Conservation (phyloP, 2,888 invertebrate species). For the Pollenia griseotomentosa region DNA sequence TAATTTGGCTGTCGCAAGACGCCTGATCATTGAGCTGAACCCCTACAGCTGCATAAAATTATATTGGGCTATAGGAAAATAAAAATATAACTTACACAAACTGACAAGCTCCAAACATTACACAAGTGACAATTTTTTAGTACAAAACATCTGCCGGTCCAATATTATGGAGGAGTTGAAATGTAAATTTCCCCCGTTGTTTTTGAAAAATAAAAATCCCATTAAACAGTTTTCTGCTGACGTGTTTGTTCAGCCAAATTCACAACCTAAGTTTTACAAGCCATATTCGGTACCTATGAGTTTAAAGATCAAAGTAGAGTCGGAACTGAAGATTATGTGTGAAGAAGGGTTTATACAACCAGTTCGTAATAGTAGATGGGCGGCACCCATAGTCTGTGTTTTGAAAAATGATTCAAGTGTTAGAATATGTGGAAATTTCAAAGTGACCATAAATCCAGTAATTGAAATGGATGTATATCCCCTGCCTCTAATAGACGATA, state of each 20-base stretch:
- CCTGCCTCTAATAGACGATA: slow-evolving; percentile 58
- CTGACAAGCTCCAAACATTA: no score
- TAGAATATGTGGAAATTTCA: slow-evolving; percentile 45
- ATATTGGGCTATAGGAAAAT: no score
- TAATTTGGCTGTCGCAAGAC: no score
- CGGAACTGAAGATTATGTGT: slow-evolving; percentile 48
- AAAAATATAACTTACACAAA: no score
- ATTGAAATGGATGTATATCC: not conserved
- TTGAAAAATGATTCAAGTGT: slow-evolving; percentile 60
- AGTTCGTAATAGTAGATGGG: slow-evolving; percentile 64
- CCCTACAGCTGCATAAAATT: no score
- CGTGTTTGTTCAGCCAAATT: slow-evolving; percentile 37
- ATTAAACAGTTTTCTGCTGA: slow-evolving; percentile 45
- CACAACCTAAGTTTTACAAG: slow-evolving; percentile 64
- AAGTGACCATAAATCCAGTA: no score
- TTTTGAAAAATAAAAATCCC: slow-evolving; percentile 39
- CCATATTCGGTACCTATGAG: not conserved
- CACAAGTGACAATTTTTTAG: slow-evolving; percentile 1
- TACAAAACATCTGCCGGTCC: slow-evolving; percentile 30
- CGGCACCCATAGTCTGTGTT: slow-evolving; percentile 62
- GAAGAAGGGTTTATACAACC: slow-evolving; percentile 61
- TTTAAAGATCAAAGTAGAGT: slow-evolving; percentile 51
- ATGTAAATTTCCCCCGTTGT: slow-evolving; percentile 50
- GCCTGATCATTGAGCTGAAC: no score
- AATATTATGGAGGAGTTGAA: slow-evolving; percentile 51